Base-by-base conservation (phyloP, 2,888 invertebrate species). In the Drosophila mayaguana region DNA sequence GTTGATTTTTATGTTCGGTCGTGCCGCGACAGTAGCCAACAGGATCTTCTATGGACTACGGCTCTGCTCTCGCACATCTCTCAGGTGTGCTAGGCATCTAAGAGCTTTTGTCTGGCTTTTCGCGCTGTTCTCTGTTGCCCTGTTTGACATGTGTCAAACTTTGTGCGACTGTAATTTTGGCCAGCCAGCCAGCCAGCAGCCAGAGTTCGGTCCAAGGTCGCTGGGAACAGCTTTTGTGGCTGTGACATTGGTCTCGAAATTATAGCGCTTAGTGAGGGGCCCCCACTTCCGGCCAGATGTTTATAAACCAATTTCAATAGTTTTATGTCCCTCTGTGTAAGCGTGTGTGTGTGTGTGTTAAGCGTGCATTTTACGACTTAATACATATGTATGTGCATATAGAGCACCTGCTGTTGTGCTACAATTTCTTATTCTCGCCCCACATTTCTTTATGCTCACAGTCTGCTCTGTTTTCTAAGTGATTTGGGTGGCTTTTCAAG, bases 1-100 rank as follows among this genome's bases (percentile, higher is more conserved):
- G 89, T 89, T 89, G 89, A 89, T 89, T 89, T 89, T 87, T 87
- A 85, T 86, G 82, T 72, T 42, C 51, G 72, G 77, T 77, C 84
- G 84, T 83, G 85, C 78, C 65, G 72, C 69, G 72, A 68, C 62
- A 63, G 70, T 46, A 62, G 51, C 61, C 51, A 56, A 54, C 67
- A 40, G 64, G 64, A 66, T 74, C 65, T 63, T 8, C 20, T 0
- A 11, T 18, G 28, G 8, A 6, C 40, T 38, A 22, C 34, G 28
- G 8, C 28, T 28, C 45, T 1, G 22, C 20, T 8, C 5, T 25
- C 14, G 12, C 4, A 40, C 18, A 16, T 42, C 18, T n/a, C 11
- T 45, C 63, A 73, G 73, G 73, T 74, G 73, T 63, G 53, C 2
- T 14, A 38, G 53, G 48, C 28, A 5, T 63, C 53, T 62, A 25